phyloP scores from a whole-genome alignment of 2,113 vertebrate genomes.

The Verasper variegatus region DNA sequence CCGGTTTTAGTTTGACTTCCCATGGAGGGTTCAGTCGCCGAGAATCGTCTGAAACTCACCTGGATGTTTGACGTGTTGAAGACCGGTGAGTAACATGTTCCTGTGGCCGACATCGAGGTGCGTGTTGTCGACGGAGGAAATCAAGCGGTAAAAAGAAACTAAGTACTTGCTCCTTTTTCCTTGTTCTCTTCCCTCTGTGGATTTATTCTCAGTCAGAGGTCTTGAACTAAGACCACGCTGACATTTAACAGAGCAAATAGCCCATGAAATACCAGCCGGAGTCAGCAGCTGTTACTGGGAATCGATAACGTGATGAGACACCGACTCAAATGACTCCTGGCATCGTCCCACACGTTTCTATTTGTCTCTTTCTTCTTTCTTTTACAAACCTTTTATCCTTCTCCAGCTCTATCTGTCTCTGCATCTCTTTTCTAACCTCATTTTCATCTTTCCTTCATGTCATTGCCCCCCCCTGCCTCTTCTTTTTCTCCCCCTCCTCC shows the following conservation, averaged over 20 bases:
- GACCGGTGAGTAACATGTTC: slow-evolving; percentile 2
- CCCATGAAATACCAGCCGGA: slow-evolving; percentile 26
- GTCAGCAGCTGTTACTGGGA: slow-evolving; percentile 30
- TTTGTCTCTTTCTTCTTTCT: not conserved
- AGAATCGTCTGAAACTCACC: too few species aligned
- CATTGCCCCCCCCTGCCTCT: not conserved
- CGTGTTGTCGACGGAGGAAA: too few species aligned
- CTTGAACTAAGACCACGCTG: slow-evolving; percentile 21
- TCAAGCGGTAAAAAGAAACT: too few species aligned
- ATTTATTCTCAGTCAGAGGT: slow-evolving; percentile 12
- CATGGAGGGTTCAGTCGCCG: too few species aligned
- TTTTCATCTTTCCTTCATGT: not conserved
- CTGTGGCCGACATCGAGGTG: too few species aligned
- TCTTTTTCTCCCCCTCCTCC: not conserved
- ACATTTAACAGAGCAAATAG: slow-evolving; percentile 29
- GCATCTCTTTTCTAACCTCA: too few species aligned
- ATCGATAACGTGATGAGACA: slow-evolving; percentile 42
- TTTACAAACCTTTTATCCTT: not conserved
- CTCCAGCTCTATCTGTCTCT: not conserved
- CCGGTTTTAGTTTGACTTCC: too few species aligned
- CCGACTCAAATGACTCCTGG: too few species aligned
- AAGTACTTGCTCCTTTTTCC: too few species aligned
- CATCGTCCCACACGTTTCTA: too few species aligned
- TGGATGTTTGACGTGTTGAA: not conserved
- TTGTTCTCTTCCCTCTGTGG: not conserved